Percentiles rank a stretch among this genome's conserved stretches.
Conservation (phyloP, 2,888 invertebrate species). For the Nephrotoma guestfalica region DNA sequence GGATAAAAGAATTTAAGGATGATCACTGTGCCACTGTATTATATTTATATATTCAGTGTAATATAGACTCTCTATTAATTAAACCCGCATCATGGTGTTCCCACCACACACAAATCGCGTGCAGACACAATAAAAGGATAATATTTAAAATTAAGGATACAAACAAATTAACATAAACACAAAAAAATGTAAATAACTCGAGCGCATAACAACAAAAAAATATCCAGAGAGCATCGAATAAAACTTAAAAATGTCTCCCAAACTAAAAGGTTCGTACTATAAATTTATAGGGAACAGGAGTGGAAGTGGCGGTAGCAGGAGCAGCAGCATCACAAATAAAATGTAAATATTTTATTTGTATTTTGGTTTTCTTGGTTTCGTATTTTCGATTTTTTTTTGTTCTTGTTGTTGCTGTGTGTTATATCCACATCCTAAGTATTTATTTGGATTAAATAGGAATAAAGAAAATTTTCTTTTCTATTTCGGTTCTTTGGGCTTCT, state of each 20-base stretch:
- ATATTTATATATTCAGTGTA: no score
- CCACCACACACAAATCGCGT: neutral
- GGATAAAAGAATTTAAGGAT: neutral
- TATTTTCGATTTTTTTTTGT: neutral
- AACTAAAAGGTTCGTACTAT: neutral
- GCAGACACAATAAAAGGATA: neutral
- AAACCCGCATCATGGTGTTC: neutral
- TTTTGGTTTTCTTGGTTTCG: neutral
- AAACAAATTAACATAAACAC: neutral
- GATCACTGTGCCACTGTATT: neutral
- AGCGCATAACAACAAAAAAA: neutral
- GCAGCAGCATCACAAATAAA: neutral
- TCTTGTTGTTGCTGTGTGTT: neutral
- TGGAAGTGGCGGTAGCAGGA: neutral
- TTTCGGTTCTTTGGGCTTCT: neutral
- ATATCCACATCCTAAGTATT: neutral
- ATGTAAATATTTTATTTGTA: neutral
- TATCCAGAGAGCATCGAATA: neutral
- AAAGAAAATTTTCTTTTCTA: neutral
- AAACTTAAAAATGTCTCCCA: neutral
- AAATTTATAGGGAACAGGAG: neutral
- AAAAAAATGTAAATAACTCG: neutral
- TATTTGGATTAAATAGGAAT: neutral
- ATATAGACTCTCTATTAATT: neutral
- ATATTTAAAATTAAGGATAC: neutral